These are phyloP conservation scores for Grallaria varia DNA, from an alignment of 2,113 vertebrate genomes.

Conservation along the genomic window DNA sequence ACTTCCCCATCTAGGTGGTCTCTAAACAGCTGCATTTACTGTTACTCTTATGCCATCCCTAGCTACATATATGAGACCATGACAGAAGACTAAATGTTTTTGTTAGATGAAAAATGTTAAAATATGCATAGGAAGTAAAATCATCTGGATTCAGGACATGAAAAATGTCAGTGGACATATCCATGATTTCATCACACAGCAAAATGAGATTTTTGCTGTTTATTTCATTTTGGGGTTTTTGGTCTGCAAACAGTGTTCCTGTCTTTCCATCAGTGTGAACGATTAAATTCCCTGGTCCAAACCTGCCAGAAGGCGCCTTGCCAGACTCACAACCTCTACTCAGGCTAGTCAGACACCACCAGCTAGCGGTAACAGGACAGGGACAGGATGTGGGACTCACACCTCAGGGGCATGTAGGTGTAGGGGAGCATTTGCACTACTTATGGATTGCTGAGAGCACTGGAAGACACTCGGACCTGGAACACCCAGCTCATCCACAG, in stretches of 20 bases:
- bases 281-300: neutral
- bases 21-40: neutral
- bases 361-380: too few species aligned
- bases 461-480: neutral
- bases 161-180: neutral
- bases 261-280: neutral
- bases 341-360: accelerated
- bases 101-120: neutral
- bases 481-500: neutral
- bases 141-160: neutral
- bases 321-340: neutral
- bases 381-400: accelerated
- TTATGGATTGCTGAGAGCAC: accelerated
- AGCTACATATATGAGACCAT: neutral
- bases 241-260: neutral
- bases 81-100: neutral
- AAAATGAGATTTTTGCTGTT: neutral
- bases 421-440: neutral
- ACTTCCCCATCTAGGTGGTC: neutral
- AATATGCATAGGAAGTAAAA: neutral
- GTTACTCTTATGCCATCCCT: neutral
- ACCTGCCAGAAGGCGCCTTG: neutral
- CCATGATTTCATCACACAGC: neutral
- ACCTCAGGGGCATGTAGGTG: accelerated
- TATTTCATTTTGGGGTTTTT: neutral